phyloP scores from a whole-genome alignment of 64 coral and sea anemone genomes.

The Pocillopora verrucosa region DNA sequence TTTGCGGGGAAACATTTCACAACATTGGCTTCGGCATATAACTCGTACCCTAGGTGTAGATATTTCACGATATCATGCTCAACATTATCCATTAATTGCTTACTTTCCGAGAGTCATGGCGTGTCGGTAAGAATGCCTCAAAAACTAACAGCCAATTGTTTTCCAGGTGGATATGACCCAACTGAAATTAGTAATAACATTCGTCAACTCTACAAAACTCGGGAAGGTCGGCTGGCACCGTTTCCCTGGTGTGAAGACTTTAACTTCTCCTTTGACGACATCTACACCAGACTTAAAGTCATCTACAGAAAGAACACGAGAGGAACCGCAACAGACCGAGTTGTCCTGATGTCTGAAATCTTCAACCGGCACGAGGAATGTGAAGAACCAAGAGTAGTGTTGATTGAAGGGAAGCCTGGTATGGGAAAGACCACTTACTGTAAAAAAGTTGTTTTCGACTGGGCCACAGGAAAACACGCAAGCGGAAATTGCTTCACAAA shows the following conservation, averaged over 20 bases:
- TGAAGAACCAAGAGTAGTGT: background rate
- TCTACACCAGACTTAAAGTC: background rate
- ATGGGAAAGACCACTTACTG: slow-evolving; percentile 15
- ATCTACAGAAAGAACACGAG: background rate
- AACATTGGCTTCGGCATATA: too few species aligned
- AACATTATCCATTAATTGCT: too few species aligned
- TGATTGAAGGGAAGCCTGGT: background rate
- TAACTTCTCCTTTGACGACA: background rate
- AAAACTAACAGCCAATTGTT: background rate
- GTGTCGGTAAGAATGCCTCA: too few species aligned
- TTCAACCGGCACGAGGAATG: background rate
- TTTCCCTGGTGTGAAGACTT: background rate
- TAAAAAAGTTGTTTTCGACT: background rate
- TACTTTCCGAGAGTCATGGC: too few species aligned
- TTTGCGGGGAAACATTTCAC: too few species aligned
- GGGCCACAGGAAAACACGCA: background rate
- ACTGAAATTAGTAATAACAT: background rate
- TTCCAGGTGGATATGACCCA: background rate
- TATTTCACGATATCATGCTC: too few species aligned
- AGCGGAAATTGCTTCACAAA: background rate
- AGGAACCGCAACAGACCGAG: background rate
- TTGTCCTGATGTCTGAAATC: background rate
- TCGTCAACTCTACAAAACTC: background rate
- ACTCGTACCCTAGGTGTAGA: too few species aligned
- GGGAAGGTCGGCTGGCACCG: background rate